These are phyloP conservation scores for Chelmon rostratus DNA, from an alignment of 2,797 vertebrate genomes.

Conservation along the genomic window DNA sequence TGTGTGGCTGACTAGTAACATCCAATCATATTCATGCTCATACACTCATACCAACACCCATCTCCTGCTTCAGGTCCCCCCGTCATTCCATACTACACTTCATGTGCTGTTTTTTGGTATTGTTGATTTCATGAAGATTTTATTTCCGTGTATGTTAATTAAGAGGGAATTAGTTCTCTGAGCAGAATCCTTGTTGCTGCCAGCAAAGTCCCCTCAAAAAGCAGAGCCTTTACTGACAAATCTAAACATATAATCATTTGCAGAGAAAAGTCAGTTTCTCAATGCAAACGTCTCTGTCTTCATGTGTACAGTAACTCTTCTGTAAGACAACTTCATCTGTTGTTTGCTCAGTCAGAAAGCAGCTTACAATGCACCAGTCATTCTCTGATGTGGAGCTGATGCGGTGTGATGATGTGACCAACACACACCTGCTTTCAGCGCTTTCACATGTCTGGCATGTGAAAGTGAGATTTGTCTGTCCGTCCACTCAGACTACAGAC, in stretches of 20 bases:
- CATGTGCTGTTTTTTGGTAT: neutral
- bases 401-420: neutral
- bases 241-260: neutral
- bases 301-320: neutral
- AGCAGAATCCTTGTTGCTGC: neutral
- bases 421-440: slow-evolving; percentile 17
- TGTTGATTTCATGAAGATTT: neutral
- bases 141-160: neutral
- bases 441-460: neutral
- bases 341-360: neutral
- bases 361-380: neutral
- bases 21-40: too few relatives aligned
- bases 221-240: neutral
- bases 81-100: neutral
- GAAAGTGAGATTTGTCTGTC: slow-evolving; percentile 17
- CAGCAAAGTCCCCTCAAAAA: neutral
- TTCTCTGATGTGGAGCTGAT: neutral
- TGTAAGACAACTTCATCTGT: neutral
- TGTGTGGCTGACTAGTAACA: too few relatives aligned
- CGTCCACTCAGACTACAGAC: slow-evolving; percentile 16
- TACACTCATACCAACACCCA: too few relatives aligned
- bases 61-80: too few relatives aligned
- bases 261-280: neutral
- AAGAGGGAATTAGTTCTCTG: neutral
- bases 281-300: neutral